Evolutionary conservation across 2,113 vertebrate species (phyloP), one percentile per base, ranked within the genome.

Genomic region (Hemiscyllium ocellatum): DNA sequence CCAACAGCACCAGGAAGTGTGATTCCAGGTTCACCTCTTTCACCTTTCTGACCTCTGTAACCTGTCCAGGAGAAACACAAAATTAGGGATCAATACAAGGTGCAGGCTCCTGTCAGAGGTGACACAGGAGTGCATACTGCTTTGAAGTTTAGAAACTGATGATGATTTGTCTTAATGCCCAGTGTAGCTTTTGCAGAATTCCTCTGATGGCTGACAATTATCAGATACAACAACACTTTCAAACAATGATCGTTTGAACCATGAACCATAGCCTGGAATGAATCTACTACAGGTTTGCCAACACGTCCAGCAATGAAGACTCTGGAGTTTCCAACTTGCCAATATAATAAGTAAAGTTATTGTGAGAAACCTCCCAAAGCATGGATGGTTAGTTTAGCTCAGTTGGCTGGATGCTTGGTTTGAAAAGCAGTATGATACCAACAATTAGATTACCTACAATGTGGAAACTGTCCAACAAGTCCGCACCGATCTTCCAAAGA

Each of bases 31-130:
- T 99, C 99, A 3, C 99, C 99, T 97, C 99, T 98, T 97, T 99
- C 99, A 96, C 99, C 99, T 97, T 99, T 99, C 97, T 99, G 99
- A 97, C 99, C 99, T 97, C 99, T 97, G 97, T 99, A 98, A 96
- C 99, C 99, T 99, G 97, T 65, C 96, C 56, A 96, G 96, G 96
- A 97, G 94, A 98, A 96, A 98, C 96, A 97, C 94, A 95, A 66
- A 95, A 15, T 12, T 66, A 66, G 68, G 66, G 33, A 68, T 93
- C 61, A 93, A 68, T 37, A 66, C 33, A 66, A 22, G 7, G 5
- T 68, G 33, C 66, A 22, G 15, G 22, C 66, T 66, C 89, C 61
- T 37, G 20, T 68, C 56, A 91, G 29, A 15, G 5, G 2, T 90
- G 52, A 66, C 56, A 66, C 0, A 29, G 89, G 15, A 91, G 66